These are phyloP conservation scores for Neomicropteryx cornuta DNA, from an alignment of 1,140 invertebrate genomes.

Conservation along the genomic window DNA sequence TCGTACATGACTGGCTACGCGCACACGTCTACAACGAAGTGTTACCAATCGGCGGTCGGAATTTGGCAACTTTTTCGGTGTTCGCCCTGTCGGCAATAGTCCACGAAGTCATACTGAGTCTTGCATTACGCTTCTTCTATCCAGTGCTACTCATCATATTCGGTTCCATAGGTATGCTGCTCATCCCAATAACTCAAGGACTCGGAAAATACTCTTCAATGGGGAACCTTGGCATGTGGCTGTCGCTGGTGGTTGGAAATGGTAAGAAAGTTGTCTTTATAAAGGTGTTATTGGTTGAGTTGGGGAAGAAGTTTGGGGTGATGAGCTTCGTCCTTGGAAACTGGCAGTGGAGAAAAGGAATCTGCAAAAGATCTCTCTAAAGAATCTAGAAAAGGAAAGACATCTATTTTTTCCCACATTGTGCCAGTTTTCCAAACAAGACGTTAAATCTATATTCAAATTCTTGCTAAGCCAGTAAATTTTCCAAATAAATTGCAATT, in stretches of 20 bases:
- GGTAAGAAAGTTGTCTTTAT: conserved; percentile 38
- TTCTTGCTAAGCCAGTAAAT: no score
- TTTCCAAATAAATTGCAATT: no score
- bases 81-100: conserved; percentile 60
- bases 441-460: no score
- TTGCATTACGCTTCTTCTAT: conserved; percentile 75
- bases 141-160: conserved; percentile 72
- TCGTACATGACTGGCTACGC: conserved; percentile 92
- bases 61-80: conserved; percentile 41
- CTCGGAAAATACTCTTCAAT: conserved; percentile 33
- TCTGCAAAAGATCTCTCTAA: no score
- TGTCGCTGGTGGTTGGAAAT: conserved; percentile 61
- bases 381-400: no score
- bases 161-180: conserved; percentile 42
- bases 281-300: no score
- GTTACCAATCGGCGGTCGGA: conserved; percentile 46
- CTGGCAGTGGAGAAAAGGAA: no score
- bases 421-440: no score
- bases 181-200: conserved; percentile 42
- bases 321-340: no score
- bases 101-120: conserved; percentile 76
- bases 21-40: conserved; percentile 84
- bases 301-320: no score
- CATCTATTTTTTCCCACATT: no score
- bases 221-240: conserved; percentile 78